Evolutionary conservation across 2,113 vertebrate species (phyloP).

Genomic region (Pangasianodon gigas): DNA sequence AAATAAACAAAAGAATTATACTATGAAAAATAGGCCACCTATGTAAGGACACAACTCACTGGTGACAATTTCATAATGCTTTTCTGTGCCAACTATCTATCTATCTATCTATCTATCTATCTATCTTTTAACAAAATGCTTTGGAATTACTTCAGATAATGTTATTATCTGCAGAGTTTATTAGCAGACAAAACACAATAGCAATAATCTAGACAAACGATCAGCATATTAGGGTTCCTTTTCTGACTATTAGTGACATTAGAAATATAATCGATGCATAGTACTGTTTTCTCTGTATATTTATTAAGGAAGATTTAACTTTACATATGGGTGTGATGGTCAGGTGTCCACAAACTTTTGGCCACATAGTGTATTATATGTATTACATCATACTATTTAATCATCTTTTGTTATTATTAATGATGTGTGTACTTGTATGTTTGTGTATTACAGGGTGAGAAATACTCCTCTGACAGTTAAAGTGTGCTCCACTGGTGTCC

Average conservation of each 20-base stretch:
- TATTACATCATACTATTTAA: background rate
- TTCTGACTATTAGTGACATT: background rate
- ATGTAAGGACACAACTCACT: background rate
- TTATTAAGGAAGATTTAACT: background rate
- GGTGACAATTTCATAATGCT: too few relatives aligned
- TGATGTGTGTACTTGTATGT: constrained; percentile 14
- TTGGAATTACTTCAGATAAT: too few relatives aligned
- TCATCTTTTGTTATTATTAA: background rate
- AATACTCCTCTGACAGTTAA: constrained; percentile 72
- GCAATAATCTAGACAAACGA: background rate
- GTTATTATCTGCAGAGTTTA: too few relatives aligned
- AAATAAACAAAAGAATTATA: background rate
- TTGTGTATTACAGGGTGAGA: constrained; percentile 71
- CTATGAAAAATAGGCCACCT: background rate
- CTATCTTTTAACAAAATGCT: background rate
- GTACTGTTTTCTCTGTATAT: background rate
- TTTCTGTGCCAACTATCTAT: background rate
- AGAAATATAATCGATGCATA: background rate
- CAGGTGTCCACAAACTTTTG: background rate
- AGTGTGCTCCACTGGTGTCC: constrained; percentile 73
- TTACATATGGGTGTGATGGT: background rate
- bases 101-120: background rate
- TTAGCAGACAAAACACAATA: background rate
- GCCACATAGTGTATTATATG: background rate
- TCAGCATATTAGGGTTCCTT: background rate